Evolutionary conservation across 1,140 invertebrate species (phyloP).

Genomic region (Cherax quadricarinatus): DNA sequence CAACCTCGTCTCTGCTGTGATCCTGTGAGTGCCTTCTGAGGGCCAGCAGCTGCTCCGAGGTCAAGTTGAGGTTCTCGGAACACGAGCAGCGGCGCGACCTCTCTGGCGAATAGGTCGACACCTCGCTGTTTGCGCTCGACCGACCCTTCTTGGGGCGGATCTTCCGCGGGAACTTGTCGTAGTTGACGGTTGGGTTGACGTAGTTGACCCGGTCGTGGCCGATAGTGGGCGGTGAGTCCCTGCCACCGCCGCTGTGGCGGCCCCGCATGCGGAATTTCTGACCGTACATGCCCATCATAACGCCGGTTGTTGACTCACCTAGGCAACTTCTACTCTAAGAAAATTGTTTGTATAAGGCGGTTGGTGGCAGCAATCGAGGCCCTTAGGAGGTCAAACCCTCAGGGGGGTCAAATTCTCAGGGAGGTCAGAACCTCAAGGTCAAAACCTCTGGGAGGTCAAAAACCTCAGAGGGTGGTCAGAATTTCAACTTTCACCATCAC

Average conservation of each 20-base stretch:
- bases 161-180: conserved; percentile 74
- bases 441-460: too few species aligned
- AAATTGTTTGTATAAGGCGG: too few species aligned
- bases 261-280: conserved; percentile 69
- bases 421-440: too few species aligned
- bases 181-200: conserved; percentile 74
- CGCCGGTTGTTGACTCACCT: background rate
- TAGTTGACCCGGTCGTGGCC: conserved; percentile 75
- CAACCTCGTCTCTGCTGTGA: conserved; percentile 51
- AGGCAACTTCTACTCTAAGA: too few species aligned
- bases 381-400: too few species aligned
- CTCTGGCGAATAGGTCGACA: conserved; percentile 41
- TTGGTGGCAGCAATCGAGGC: too few species aligned
- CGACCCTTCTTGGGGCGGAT: conserved; percentile 62
- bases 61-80: conserved; percentile 56
- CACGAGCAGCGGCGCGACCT: conserved; percentile 54
- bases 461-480: too few species aligned
- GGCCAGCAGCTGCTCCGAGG: conserved; percentile 52
- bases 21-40: conserved; percentile 51
- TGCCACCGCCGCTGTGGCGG: conserved; percentile 15
- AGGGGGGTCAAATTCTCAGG: too few species aligned
- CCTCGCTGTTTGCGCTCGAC: conserved; percentile 47
- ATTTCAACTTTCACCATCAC: too few species aligned
- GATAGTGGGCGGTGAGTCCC: conserved; percentile 72
- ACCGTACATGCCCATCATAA: conserved; percentile 73